Base-by-base conservation (phyloP, 30 jellyfish, hydroid and myxozoan genomes). In the Hydractinia symbiolongicarpus region DNA sequence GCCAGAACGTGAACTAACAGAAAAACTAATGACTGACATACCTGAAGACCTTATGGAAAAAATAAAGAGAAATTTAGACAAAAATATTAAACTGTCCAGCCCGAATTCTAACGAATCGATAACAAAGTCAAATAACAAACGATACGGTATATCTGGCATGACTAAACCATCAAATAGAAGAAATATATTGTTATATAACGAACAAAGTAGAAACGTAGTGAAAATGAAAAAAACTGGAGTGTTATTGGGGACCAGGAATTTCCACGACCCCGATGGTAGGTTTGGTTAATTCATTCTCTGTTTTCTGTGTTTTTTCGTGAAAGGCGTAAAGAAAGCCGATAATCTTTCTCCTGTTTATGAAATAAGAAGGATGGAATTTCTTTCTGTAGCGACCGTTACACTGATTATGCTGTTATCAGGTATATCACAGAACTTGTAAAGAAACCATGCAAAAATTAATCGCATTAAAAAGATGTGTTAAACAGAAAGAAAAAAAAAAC, bases 201-300 rank as follows among this genome's bases (percentile, higher is more conserved):
- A 64, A 30, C 44, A 30, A 64, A 64, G 74, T 64, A 51, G 74
- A 7, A 4, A n/a, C 16, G 19, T n/a, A n/a, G 19, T 64, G 40
- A 64, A 64, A 64, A 64, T 64, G 74, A 64, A 64, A 44, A 51
- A 44, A 44, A 64, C 52, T 64, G 74, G 74, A 64, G 52, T n/a
- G 40, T 64, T 64, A 64, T n/a, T 44, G 40, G 74, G 74, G 17
- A 64, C 74, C 9, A 64, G 40, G 4, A 4, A 64, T 13, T 44
- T 51, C 52, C 40, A 44, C 40, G 74, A 64, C 74, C 74, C 74
- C 0, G 19, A 64, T 13, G 74, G 74, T 64, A 64, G 17, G 74
- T 64, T 64, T 64, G 17, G 8, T 7, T 64, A 6, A n/a, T 13
- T 30, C 44, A 30, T 30, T 30, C 44, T 30, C 44, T 30, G 44